A percentile compares a stretch with the other conserved stretches of the same genome.
Evolutionary conservation across 2,888 invertebrate genomes (phyloP).

Genomic region (Latheticus oryzae): DNA sequence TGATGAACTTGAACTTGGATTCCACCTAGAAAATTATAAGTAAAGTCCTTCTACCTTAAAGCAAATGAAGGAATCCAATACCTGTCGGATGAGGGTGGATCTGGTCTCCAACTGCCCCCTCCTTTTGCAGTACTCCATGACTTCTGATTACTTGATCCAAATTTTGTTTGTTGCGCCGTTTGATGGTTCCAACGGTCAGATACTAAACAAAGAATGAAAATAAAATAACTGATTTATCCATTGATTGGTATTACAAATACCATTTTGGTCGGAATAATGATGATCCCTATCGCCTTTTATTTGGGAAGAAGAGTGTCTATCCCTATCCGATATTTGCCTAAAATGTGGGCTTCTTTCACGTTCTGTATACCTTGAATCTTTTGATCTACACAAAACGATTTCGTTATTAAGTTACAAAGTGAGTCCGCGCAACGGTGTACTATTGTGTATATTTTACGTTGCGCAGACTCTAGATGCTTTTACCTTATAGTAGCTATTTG

Average conservation of each 20-base stretch:
- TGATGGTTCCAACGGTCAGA: constrained; percentile 51
- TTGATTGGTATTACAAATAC: too few species aligned
- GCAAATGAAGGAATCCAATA: too few species aligned
- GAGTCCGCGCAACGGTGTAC: too few species aligned
- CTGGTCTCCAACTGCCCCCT: constrained; percentile 49
- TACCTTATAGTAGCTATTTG: constrained; percentile 22
- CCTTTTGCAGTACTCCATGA: constrained; percentile 47
- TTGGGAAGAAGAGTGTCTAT: constrained; percentile 64
- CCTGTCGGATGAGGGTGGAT: constrained; percentile 45
- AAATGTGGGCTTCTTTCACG: constrained; percentile 60
- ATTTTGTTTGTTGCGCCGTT: constrained; percentile 43
- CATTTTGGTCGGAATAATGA: constrained; percentile 41
- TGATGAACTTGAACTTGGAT: constrained; percentile 37
- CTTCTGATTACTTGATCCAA: constrained; percentile 43
- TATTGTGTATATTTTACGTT: too few species aligned
- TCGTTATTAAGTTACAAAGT: constrained; percentile 11
- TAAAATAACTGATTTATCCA: too few species aligned
- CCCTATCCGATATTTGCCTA: constrained; percentile 53
- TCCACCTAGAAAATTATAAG: constrained; percentile 46
- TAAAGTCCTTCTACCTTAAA: too few species aligned
- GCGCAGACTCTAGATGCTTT: constrained; percentile 35
- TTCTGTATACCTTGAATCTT: constrained; percentile 57
- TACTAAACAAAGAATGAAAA: constrained; percentile 46
- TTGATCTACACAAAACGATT: constrained; percentile 41
- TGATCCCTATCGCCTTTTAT: constrained; percentile 36